Evolutionary conservation across 2,888 invertebrate genomes (phyloP), one percentile per base, ranked within the genome.

Genomic region (Phortica okadai): DNA sequence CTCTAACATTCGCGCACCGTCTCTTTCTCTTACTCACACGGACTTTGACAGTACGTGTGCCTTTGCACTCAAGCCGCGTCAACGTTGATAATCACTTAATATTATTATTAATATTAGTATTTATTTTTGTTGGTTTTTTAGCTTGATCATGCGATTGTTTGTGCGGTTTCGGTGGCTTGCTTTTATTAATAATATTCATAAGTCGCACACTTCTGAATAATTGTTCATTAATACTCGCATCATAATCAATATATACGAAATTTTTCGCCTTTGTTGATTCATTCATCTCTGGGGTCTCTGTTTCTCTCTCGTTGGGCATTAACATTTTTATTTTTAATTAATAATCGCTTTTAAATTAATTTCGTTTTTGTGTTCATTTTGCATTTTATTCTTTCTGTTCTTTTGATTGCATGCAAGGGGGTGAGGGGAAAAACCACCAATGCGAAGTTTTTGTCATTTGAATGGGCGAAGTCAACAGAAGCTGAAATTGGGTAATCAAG

Each of bases 171-270:
- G 21, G 21, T 21, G 21, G 21, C 21, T 21, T 5, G 25, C 56
- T 25, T 16, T 21, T 50, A 14, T 11, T 50, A 70, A 10, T 70
- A 50, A 16, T 50, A 70, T 21, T 70, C 21, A 66, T 41, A 33
- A 66, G 41, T 21, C 33, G 54, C 54, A 54, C 10, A 54, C n/a
- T 54, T 54, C 3, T 2, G 54, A 1, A n/a, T 54, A 54, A 54
- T 54, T 54, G 3, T 54, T 54, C 54, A 54, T 54, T 54, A n/a
- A n/a, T 33, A 5, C 33, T 4, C 54, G 6, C 11, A 14, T 54
- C 54, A 54, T 54, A n/a, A 14, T 14, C 62, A 62, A 62, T 62
- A 62, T 62, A 62, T 21, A 62, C n/a, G 33, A 33, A 33, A 56
- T 56, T 56, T 8, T 56, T 8, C 16, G 56, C 16, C 1, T 56